Percentiles rank a stretch among this genome's conserved stretches.
Conservation (phyloP, 2,113 vertebrate genomes). For the Passer domesticus region DNA sequence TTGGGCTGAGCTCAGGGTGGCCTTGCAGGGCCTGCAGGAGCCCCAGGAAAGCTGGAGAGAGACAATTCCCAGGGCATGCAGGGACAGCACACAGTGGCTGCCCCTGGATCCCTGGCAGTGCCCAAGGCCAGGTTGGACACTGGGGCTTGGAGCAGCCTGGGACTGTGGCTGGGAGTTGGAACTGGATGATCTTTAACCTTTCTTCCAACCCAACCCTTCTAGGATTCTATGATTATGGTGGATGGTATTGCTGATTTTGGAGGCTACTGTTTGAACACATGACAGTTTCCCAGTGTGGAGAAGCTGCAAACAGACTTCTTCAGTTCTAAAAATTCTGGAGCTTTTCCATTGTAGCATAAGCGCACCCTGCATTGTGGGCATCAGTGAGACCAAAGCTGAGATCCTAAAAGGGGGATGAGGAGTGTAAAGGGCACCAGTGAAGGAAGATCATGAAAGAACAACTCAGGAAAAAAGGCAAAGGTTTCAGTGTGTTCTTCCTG, state of each 20-base stretch:
- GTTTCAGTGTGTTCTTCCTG: not conserved
- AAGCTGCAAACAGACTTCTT: not conserved
- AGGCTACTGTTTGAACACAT: not conserved
- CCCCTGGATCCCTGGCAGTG: not conserved
- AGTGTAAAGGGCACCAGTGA: not conserved
- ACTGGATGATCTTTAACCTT: rapidly evolving
- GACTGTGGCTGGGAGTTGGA: rapidly evolving
- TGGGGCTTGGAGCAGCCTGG: not conserved
- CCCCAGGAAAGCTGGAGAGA: not conserved
- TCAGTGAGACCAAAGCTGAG: not conserved
- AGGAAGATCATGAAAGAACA: not conserved
- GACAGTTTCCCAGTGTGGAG: not conserved
- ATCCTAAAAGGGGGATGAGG: not conserved
- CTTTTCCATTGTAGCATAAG: not conserved
- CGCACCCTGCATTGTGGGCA: not conserved
- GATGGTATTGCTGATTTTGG: not conserved
- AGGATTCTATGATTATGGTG: not conserved
- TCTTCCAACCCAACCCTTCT: not conserved
- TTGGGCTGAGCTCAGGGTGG: not conserved
- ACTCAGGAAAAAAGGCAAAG: not conserved
- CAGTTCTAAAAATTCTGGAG: not conserved
- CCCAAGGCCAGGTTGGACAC: rapidly evolving
- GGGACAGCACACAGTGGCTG: not conserved
- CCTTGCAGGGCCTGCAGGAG: not conserved
- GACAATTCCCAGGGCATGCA: not conserved